Evolutionary conservation across 2,113 vertebrate genomes (phyloP).

Genomic region (Mormyrus lacerda): DNA sequence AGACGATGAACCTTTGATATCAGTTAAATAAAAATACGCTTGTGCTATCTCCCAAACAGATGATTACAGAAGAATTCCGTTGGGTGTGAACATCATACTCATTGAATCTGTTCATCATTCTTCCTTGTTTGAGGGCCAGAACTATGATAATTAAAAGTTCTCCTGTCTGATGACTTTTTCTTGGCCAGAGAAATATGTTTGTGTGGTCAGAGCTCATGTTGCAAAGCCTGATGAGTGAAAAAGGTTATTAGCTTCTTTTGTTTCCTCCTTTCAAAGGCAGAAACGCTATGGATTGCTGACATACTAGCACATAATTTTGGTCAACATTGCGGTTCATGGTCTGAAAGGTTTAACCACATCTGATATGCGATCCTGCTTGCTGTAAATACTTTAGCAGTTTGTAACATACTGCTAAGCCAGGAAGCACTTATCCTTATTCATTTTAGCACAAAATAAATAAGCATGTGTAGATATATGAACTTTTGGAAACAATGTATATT

Average conservation of each 20-base stretch:
- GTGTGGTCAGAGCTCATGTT: background rate
- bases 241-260: background rate
- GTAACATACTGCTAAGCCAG: background rate
- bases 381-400: background rate
- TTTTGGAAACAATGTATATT: background rate
- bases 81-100: background rate
- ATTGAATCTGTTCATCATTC: background rate
- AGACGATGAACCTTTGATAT: background rate
- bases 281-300: background rate
- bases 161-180: background rate
- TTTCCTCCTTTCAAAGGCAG: background rate
- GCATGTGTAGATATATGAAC: background rate
- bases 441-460: background rate
- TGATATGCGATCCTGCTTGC: background rate
- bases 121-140: background rate
- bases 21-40: background rate
- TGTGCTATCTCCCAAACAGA: background rate
- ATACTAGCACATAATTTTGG: slow-evolving; percentile 4
- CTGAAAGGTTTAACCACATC: slow-evolving; percentile 5
- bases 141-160: background rate
- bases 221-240: background rate
- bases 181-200: background rate
- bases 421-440: background rate
- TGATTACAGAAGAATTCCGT: background rate
- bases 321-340: background rate